phyloP scores from a whole-genome alignment of 2,113 vertebrate species.

The Coturnix japonica region DNA sequence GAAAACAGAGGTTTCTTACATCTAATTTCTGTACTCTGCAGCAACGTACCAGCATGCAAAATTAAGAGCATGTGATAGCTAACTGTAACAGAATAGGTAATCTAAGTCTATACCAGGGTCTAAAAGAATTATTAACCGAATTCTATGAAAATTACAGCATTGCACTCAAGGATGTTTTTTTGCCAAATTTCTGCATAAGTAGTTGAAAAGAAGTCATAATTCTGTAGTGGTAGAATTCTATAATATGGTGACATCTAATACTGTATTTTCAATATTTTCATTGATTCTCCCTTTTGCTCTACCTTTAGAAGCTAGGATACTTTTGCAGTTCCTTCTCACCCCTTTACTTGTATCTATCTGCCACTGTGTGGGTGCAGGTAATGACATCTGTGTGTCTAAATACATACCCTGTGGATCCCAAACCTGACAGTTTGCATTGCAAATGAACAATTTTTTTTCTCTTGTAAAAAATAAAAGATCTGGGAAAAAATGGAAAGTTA shows the following conservation, averaged over 20 bases:
- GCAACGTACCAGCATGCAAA: accelerated
- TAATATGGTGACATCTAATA: not conserved
- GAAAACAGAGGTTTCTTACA: not conserved
- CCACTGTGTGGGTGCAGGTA: not conserved
- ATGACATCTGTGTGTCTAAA: not conserved
- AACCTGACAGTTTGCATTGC: not conserved
- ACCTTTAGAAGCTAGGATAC: not conserved
- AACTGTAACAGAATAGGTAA: not conserved
- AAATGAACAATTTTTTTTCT: not conserved
- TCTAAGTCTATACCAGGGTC: not conserved
- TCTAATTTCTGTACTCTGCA: not conserved
- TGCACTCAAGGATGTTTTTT: not conserved
- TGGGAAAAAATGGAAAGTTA: not conserved
- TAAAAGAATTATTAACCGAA: not conserved
- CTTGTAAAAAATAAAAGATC: not conserved
- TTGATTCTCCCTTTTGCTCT: not conserved
- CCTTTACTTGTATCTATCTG: not conserved
- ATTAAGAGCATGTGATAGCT: not conserved
- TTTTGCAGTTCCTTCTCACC: not conserved
- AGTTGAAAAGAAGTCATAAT: not conserved
- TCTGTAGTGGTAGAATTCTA: not conserved
- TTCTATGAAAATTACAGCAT: not conserved
- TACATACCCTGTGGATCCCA: not conserved
- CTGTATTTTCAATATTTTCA: not conserved
- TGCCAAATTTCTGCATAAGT: not conserved